Evolutionary conservation across 2,888 invertebrate genomes (phyloP).

Genomic region (Euplagia quadripunctaria): DNA sequence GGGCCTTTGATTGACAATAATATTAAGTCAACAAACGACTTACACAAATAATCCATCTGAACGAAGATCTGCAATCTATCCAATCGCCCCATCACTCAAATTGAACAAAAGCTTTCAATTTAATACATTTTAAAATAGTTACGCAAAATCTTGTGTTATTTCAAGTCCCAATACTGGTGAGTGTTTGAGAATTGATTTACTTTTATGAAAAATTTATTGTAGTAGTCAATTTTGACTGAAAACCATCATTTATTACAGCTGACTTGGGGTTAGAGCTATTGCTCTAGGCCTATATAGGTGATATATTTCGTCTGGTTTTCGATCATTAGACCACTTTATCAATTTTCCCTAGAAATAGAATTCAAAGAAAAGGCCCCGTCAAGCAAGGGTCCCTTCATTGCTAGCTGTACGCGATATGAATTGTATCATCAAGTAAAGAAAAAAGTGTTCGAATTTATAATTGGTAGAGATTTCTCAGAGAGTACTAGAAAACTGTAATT

Average conservation of each 20-base stretch:
- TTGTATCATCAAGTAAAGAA: no score
- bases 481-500: no score
- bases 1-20: neutral
- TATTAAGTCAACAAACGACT: constrained; percentile 1
- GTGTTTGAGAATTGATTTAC: constrained; percentile 10
- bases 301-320: neutral
- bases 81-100: constrained; percentile 4
- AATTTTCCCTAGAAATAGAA: neutral
- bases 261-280: neutral
- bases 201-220: constrained; percentile 6
- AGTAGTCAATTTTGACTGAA: constrained; percentile 4
- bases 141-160: constrained; percentile 2
- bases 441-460: neutral
- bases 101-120: constrained; percentile 16
- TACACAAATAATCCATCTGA: constrained; percentile 3
- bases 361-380: neutral
- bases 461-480: no score
- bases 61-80: neutral
- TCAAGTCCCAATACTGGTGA: neutral
- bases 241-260: constrained; percentile 7
- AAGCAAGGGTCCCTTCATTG: neutral
- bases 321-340: neutral
- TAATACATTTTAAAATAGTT: constrained; percentile 16
- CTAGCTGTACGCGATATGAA: neutral
- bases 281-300: neutral